Percentiles rank a stretch among this genome's conserved stretches.
Evolutionary conservation across 2,797 vertebrate species (phyloP).

Genomic region (Myripristis jacobus): DNA sequence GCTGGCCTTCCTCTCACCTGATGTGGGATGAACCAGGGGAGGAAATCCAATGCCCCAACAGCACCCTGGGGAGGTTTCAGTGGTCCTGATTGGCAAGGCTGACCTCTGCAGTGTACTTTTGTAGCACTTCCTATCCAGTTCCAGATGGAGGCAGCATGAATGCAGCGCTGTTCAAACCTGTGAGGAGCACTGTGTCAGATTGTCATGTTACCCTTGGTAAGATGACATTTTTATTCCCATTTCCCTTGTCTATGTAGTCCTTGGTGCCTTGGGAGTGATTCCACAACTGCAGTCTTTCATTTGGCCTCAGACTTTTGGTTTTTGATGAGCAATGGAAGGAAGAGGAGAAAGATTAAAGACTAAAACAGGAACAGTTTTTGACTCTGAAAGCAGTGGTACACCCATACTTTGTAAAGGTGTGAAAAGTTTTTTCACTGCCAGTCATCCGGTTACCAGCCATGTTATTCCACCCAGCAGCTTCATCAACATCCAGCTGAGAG

Average conservation of each 20-base stretch:
- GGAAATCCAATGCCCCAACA: constrained; percentile 28
- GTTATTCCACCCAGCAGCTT: constrained; percentile 40
- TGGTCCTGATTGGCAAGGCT: constrained; percentile 16
- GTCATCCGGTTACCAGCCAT: constrained; percentile 33
- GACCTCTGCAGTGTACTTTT: constrained; percentile 36
- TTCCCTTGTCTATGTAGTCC: constrained; percentile 31
- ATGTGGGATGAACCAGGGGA: constrained; percentile 28
- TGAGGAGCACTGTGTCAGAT: constrained; percentile 21
- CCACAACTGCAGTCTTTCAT: constrained; percentile 17
- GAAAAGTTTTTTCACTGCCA: constrained; percentile 44
- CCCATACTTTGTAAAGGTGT: background rate
- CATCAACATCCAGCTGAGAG: constrained; percentile 61
- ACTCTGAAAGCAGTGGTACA: background rate
- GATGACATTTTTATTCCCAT: constrained; percentile 12
- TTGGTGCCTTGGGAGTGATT: constrained; percentile 14
- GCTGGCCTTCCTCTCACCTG: constrained; percentile 42
- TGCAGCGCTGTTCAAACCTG: constrained; percentile 23
- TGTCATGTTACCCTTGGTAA: constrained; percentile 1
- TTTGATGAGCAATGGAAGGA: background rate
- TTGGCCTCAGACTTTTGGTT: background rate
- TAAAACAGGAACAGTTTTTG: constrained; percentile 17
- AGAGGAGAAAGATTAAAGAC: constrained; percentile 7
- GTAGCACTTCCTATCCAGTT: constrained; percentile 31
- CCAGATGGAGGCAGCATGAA: constrained; percentile 37
- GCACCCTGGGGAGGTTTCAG: constrained; percentile 12